These are phyloP conservation scores for Drosophila lowei DNA, from an alignment of 1,140 invertebrate genomes.

Conservation along the genomic window DNA sequence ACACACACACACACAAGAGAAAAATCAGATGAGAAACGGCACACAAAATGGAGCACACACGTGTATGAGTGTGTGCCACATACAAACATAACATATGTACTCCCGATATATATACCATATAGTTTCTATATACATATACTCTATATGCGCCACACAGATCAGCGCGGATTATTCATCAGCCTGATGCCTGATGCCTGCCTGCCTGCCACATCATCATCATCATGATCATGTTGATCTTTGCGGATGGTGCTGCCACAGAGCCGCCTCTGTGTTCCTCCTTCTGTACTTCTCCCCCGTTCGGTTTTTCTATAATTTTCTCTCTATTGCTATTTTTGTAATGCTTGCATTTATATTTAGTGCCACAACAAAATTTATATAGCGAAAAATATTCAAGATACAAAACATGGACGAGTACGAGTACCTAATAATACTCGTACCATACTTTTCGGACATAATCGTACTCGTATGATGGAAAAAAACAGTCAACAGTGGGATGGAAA, in stretches of 20 bases:
- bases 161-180: slow-evolving; percentile 70
- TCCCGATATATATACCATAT: slow-evolving; percentile 17
- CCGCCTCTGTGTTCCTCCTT: slow-evolving; percentile 15
- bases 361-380: slow-evolving; percentile 61
- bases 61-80: slow-evolving; percentile 26
- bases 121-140: slow-evolving; percentile 11
- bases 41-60: slow-evolving; percentile 53
- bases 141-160: slow-evolving; percentile 32
- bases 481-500: slow-evolving; percentile 50
- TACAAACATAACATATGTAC: slow-evolving; percentile 13
- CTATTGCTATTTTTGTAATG: slow-evolving; percentile 71
- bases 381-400: slow-evolving; percentile 55
- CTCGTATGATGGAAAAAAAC: slow-evolving; percentile 27
- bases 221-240: slow-evolving; percentile 46
- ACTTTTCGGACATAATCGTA: slow-evolving; percentile 55
- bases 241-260: slow-evolving; percentile 5
- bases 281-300: slow-evolving; percentile 25
- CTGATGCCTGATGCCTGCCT: slow-evolving; percentile 1
- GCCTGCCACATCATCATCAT: slow-evolving; percentile 50
- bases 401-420: slow-evolving; percentile 15
- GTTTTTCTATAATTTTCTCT: slow-evolving; percentile 46
- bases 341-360: slow-evolving; percentile 78
- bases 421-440: slow-evolving; percentile 2
- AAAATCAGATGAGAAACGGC: slow-evolving; percentile 12
- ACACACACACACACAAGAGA: neutral